phyloP scores from a whole-genome alignment of 30 jellyfish, hydroid and myxozoan species.

The Sanderia malayensis region DNA sequence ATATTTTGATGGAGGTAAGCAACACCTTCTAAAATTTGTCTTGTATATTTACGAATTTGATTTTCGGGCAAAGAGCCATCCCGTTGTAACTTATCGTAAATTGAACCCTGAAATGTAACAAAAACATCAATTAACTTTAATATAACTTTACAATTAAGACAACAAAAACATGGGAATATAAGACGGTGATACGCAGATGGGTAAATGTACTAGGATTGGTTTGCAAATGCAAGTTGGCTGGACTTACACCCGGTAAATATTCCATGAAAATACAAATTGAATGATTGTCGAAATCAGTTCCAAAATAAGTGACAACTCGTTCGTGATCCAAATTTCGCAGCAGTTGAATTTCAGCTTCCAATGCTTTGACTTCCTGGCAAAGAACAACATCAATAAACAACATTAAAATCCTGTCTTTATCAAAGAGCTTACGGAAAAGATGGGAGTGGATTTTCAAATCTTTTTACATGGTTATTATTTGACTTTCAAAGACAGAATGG shows the following conservation, averaged over 20 bases:
- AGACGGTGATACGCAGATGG: too few relatives aligned
- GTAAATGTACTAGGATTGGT: too few relatives aligned
- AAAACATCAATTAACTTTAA: too few relatives aligned
- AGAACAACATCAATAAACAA: neutral
- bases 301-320: constrained; percentile 80
- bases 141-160: too few relatives aligned
- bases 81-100: constrained; percentile 58
- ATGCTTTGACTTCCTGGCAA: constrained; percentile 78
- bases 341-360: constrained; percentile 80
- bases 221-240: too few relatives aligned
- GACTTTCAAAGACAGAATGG: too few relatives aligned
- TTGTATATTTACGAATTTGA: constrained; percentile 62
- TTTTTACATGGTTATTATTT: too few relatives aligned
- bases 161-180: too few relatives aligned
- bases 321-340: constrained; percentile 72
- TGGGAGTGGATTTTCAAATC: too few relatives aligned
- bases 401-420: too few relatives aligned
- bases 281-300: constrained; percentile 62
- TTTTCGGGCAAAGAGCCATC: constrained; percentile 71
- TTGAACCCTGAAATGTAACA: constrained; percentile 69
- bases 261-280: constrained; percentile 92
- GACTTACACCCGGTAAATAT: constrained; percentile 87
- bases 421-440: too few relatives aligned
- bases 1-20: constrained; percentile 82
- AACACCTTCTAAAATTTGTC: constrained; percentile 86